Evolutionary conservation across 2,888 invertebrate genomes (phyloP).

Genomic region (Tineola bisselliella): DNA sequence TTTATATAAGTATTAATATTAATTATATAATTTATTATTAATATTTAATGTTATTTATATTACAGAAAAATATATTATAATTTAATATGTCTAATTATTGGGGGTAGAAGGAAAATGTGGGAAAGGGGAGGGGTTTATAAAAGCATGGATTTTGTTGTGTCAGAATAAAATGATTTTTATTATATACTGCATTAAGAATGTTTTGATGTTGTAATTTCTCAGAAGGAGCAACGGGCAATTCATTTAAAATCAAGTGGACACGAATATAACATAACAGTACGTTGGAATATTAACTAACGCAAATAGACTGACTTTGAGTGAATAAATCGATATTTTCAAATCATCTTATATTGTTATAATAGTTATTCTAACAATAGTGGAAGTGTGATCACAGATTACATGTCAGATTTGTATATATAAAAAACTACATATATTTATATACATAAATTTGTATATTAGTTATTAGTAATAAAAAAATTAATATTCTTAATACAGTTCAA

Average conservation of each 20-base stretch:
- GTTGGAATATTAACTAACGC: conserved; percentile 24
- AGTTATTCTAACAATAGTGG: too few relatives aligned
- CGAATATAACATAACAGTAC: conserved; percentile 60
- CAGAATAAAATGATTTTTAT: not conserved
- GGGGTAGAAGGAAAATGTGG: too few relatives aligned
- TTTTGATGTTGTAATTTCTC: conserved; percentile 25
- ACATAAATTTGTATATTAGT: too few relatives aligned
- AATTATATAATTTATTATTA: conserved; percentile 5
- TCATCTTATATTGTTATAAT: not conserved
- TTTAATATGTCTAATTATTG: conserved; percentile 2
- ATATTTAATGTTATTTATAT: conserved; percentile 14
- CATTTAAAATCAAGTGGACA: conserved; percentile 41
- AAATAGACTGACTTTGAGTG: not conserved
- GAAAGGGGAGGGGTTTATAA: conserved; percentile 26
- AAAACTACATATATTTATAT: too few relatives aligned
- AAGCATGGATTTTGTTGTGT: not conserved
- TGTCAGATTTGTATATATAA: too few relatives aligned
- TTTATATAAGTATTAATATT: not conserved
- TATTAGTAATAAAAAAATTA: too few relatives aligned
- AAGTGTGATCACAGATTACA: too few relatives aligned
- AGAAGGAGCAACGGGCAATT: conserved; percentile 51
- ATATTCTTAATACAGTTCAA: too few relatives aligned
- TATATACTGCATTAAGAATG: conserved; percentile 1
- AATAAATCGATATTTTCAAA: not conserved
- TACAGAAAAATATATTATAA: conserved; percentile 17